Evolutionary conservation across 1,140 invertebrate genomes (phyloP), one percentile per base, ranked within the genome.

Genomic region (Drosophila bocqueti): DNA sequence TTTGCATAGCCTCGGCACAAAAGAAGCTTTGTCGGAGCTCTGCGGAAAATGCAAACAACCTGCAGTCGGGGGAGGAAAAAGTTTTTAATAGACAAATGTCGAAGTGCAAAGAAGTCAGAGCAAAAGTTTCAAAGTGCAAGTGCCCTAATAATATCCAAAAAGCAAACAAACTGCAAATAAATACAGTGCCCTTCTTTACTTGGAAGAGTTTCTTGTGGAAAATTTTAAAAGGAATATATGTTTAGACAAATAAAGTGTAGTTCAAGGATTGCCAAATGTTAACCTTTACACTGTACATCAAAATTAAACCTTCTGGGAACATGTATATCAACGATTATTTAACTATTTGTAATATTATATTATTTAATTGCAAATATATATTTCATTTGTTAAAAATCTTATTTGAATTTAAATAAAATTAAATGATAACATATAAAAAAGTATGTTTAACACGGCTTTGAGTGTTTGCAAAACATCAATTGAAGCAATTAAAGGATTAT

Each of bases 1-100:
- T 79, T 79, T 79, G 66, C 76, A 78, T 79, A 79, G 63, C 40
- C 24, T 1, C n/a, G 31, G 47, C n/a, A 40, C 52, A 57, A 52
- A 58, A 65, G 58, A 31, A 71, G 50, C 31, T 38, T 77, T 57
- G 31, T 10, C 31, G 21, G 38, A 58, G 16, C 42, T 76, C 49
- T 24, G 46, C 15, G 34, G 34, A 50, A 67, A 72, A 50, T 60
- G 68, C 69, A 52, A 61, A 52, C 67, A 73, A 73, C 31, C 42
- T 42, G 16, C 31, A 29, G 31, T 71, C 11, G 42, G 4, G 18
- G 18, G 8, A 16, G 21, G 18, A 4, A 40, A 71, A 73, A 73
- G n/a, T 71, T 72, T 72, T n/a, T 11, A 21, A 4, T 67, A 31
- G 54, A 67, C 66, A 68, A 68, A 68, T 68, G 69, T 61, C 50